These are phyloP conservation scores for Cephus sareptanus DNA, from an alignment of 2,888 invertebrate species.

Conservation along the genomic window DNA sequence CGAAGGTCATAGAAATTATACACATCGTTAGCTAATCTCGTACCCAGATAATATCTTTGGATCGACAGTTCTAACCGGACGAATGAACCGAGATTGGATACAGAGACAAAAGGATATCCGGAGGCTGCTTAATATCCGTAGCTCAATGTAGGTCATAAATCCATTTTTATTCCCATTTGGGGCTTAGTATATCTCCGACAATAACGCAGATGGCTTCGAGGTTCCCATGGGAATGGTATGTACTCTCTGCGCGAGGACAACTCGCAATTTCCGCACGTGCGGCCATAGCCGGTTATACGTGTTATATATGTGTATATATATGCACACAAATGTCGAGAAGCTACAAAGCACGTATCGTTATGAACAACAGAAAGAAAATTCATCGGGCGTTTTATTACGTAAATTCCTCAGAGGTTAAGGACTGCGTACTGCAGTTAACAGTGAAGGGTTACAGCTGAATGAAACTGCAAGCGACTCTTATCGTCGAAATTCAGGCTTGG, in stretches of 20 bases:
- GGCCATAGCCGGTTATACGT: neutral
- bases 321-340: neutral
- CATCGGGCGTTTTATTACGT: neutral
- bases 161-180: neutral
- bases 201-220: neutral
- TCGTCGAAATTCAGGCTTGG: conserved; percentile 27
- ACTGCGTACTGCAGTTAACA: neutral
- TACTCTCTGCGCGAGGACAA: neutral
- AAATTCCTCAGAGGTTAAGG: neutral
- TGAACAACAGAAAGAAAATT: neutral
- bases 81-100: neutral
- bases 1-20: neutral
- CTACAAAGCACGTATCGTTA: neutral
- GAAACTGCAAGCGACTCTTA: conserved; percentile 16
- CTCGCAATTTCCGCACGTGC: neutral
- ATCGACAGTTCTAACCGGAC: neutral
- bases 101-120: neutral
- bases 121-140: neutral
- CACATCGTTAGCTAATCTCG: neutral
- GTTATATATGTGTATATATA: neutral
- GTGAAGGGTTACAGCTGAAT: neutral
- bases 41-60: neutral
- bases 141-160: neutral
- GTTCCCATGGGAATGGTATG: neutral
- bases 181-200: neutral